These are phyloP conservation scores for Euzophera pinguis DNA, from an alignment of 2,888 invertebrate genomes.

Conservation along the genomic window DNA sequence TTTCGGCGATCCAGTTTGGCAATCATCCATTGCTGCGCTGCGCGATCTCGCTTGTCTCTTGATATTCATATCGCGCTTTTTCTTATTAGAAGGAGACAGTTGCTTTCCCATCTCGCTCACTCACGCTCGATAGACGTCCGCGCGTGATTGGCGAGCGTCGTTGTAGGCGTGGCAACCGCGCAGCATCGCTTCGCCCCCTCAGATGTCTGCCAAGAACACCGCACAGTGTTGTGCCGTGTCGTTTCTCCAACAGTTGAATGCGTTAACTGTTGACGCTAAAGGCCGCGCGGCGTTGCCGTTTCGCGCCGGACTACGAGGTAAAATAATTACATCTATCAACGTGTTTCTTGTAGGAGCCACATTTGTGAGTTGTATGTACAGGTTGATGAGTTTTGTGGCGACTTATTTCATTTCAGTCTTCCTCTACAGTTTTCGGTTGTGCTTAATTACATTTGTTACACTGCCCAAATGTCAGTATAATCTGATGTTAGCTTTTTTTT, in stretches of 20 bases:
- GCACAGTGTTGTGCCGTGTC: slow-evolving; percentile 62
- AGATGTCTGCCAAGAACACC: slow-evolving; percentile 44
- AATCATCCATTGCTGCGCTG: background rate
- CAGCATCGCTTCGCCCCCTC: slow-evolving; percentile 53
- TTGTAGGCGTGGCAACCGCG: slow-evolving; percentile 61
- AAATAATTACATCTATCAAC: slow-evolving; percentile 35
- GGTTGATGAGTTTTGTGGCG: background rate
- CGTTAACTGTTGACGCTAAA: slow-evolving; percentile 64
- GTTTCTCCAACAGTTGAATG: slow-evolving; percentile 71
- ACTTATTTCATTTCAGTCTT: too few species aligned
- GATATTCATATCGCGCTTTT: slow-evolving; percentile 1
- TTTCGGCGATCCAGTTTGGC: background rate
- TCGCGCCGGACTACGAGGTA: slow-evolving; percentile 64
- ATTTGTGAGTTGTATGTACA: background rate
- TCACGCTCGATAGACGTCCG: slow-evolving; percentile 32
- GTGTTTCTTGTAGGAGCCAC: slow-evolving; percentile 12
- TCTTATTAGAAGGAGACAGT: slow-evolving; percentile 30
- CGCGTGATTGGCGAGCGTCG: slow-evolving; percentile 46
- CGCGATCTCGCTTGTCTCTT: slow-evolving; percentile 4
- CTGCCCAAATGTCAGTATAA: too few species aligned
- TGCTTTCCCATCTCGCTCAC: slow-evolving; percentile 26
- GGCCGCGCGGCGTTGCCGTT: slow-evolving; percentile 62
- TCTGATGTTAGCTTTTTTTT: too few species aligned
- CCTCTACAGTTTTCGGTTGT: too few species aligned
- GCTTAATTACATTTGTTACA: too few species aligned